Base-by-base conservation (phyloP, 1,140 invertebrate genomes). In the Saxidomus purpurata region DNA sequence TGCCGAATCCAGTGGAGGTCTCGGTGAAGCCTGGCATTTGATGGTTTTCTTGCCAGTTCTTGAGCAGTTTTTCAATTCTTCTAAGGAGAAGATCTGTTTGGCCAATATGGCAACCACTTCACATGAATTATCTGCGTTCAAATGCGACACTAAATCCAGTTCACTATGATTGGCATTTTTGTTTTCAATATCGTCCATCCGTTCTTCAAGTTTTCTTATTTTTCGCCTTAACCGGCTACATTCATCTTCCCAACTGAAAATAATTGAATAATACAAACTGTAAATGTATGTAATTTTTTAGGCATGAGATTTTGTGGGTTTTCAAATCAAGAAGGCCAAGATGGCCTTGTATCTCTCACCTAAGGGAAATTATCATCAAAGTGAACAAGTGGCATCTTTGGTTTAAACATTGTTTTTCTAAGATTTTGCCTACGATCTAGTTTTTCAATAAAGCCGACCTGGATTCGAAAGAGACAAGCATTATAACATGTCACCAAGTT, bases 291-390 rank as follows among this genome's bases (percentile, higher is more conserved):
- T 63, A 31, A 63, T 43, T 63, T 63, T 63, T 63, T 63, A 63
- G 59, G 59, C 59, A 63, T 63, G 59, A 63, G 59, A 63, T 63
- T 63, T 63, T 63, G 59, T 63, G 59, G 59, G 59, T 63, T 63
- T 63, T 63, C 59, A 63, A 63, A 63, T 63, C 59, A 63, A 63
- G 59, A 63, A 63, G 59, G 6, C 59, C 59, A 63, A 63, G 59
- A 63, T 63, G 22, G 22, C 59, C 43, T 43, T 43, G 43, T 43
- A 43, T 43, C 15, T 43, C 43, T 43, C 43, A 4, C 43, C 43
- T 43, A 8, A 43, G 43, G 43, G 15, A 43, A 43, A 43, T 43
- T 43, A 43, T 43, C 15, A 43, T n/a, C 43, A 43, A 43, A 43
- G 43, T 43, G 43, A 43, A 43, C 43, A 43, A 43, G 43, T 43